Conservation (phyloP, 2,797 vertebrate species). For the Parauchenoglanis ngamensis region DNA sequence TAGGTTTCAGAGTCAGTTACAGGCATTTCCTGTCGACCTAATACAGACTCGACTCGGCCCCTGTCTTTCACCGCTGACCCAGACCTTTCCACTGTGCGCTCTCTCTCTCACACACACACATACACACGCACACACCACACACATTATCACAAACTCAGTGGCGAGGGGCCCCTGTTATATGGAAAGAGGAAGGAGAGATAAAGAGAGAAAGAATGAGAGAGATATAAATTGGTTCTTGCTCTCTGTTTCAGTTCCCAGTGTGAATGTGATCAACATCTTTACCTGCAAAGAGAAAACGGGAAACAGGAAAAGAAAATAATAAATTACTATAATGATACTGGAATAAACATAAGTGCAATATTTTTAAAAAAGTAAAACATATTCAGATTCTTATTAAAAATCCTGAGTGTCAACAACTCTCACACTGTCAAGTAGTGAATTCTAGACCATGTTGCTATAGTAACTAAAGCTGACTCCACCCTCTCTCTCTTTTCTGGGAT, state of each 20-base stretch:
- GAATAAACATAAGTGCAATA: not conserved
- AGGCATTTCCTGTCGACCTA: conserved; percentile 52
- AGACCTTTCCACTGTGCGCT: conserved; percentile 12
- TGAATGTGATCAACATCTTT: not conserved
- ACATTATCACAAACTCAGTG: conserved; percentile 13
- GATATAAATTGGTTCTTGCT: conserved; percentile 42
- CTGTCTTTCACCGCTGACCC: conserved; percentile 30
- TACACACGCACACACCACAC: conserved; percentile 15
- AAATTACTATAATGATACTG: no score
- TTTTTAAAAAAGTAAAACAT: not conserved
- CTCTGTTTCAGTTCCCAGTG: conserved; percentile 22
- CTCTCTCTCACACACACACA: not conserved
- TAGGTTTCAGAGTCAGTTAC: conserved; percentile 56
- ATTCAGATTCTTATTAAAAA: not conserved
- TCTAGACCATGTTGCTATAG: not conserved
- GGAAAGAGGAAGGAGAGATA: conserved; percentile 40
- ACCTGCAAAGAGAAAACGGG: not conserved
- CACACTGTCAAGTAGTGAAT: not conserved
- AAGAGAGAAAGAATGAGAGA: conserved; percentile 22
- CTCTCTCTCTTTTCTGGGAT: not conserved
- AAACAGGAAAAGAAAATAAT: not conserved
- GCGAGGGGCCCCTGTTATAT: conserved; percentile 23
- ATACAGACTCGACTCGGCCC: conserved; percentile 34
- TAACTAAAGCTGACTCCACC: not conserved
- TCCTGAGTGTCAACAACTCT: conserved; percentile 5